Evolutionary conservation across 2,797 vertebrate genomes (phyloP), one percentile per base, ranked within the genome.

Genomic region (Anableps anableps): DNA sequence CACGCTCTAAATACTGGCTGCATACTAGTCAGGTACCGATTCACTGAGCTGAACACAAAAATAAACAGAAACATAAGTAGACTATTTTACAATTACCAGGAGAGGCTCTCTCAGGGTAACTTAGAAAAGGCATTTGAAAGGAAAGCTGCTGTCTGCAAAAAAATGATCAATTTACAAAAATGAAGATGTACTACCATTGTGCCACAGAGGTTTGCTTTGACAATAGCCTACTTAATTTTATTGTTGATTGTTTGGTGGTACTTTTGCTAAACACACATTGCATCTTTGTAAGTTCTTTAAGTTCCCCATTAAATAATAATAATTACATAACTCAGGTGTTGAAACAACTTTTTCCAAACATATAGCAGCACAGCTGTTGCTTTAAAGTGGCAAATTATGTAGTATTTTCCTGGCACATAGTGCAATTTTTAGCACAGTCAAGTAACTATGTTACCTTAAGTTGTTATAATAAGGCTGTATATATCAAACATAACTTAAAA

Each of bases 21-120:
- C 98, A 99, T 83, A 99, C 98, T n/a, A 99, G 98, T 91, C 98
- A 99, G 97, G 98, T 99, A 89, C 64, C 17, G 64, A 62, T 6
- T 0, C 36, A 2, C 73, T 72, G 72, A 50, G 11, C 8, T n/a
- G 45, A 64, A 51, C 31, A 29, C 10, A 74, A 23, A 68, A 36
- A 53, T 21, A 51, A 16, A 51, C 26, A 21, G 19, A 58, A 31
- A 62, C 55, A 48, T 36, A 8, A 13, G 10, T 16, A 21, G 70
- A 72, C 21, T 31, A 19, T 19, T 14, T 71, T n/a, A 53, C 34
- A 50, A 31, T 58, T 36, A 72, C 29, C 68, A 58, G 51, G 38
- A 72, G 77, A 72, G 23, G 16, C 36, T 43, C 31, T 78, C 10
- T 47, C 3, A 45, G 5, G 51, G n/a, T 48, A 64, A 13, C 72